phyloP scores from a whole-genome alignment of 1,140 invertebrate species.

The Zaprionus lachaisei region DNA sequence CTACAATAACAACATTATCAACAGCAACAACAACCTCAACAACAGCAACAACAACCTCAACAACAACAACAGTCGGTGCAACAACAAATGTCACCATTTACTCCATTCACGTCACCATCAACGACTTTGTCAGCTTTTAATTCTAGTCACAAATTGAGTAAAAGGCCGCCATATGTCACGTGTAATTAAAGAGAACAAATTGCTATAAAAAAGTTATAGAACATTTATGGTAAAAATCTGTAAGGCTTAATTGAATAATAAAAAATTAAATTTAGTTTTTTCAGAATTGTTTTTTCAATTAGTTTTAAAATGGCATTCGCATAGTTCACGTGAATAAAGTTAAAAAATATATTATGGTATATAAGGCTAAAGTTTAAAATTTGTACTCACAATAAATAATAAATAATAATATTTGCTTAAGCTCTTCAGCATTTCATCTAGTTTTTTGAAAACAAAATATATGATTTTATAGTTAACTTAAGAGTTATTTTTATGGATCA shows the following conservation, averaged over 20 bases:
- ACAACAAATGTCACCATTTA: constrained; percentile 48
- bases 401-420: background rate
- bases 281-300: background rate
- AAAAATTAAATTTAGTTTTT: background rate
- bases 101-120: constrained; percentile 64
- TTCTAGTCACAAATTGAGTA: constrained; percentile 28
- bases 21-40: constrained; percentile 4
- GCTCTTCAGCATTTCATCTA: background rate
- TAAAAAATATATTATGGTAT: no score
- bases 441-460: background rate
- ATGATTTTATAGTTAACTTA: background rate
- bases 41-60: constrained; percentile 18
- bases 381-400: no score
- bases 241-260: background rate
- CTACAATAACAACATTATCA: background rate
- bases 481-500: background rate
- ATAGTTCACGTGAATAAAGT: no score
- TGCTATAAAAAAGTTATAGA: background rate
- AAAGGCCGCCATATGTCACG: constrained; percentile 14
- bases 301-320: no score
- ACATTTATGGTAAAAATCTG: background rate
- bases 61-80: constrained; percentile 15
- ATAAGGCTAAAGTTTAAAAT: no score
- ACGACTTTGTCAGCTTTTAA: constrained; percentile 64
- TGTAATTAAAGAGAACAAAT: constrained; percentile 46